Percentiles rank a stretch among this genome's conserved stretches.
phyloP scores from a whole-genome alignment of 2,797 vertebrate genomes.

The Clarias fuscus region DNA sequence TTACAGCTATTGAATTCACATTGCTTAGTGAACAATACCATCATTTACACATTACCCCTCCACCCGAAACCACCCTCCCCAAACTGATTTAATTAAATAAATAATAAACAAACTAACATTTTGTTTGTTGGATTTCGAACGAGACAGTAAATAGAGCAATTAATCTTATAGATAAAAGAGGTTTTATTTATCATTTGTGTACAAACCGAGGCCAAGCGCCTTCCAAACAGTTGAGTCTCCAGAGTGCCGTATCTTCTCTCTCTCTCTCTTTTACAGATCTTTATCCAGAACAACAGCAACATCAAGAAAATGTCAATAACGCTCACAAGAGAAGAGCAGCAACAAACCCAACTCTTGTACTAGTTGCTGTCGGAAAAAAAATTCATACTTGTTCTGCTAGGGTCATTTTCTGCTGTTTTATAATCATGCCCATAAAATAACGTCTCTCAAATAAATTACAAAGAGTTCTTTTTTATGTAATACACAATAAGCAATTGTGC shows the following conservation, averaged over 20 bases:
- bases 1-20: not conserved
- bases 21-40: not conserved
- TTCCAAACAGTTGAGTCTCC: slow-evolving; percentile 74
- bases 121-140: not conserved
- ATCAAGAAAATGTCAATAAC: slow-evolving; percentile 39
- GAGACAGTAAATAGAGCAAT: slow-evolving; percentile 7
- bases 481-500: slow-evolving; percentile 23
- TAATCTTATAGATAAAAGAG: slow-evolving; percentile 77
- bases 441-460: slow-evolving; percentile 40
- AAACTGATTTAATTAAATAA: not conserved
- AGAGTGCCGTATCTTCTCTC: slow-evolving; percentile 70
- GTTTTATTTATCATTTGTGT: slow-evolving; percentile 87
- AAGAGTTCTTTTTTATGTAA: slow-evolving; percentile 4
- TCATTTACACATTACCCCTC: not conserved
- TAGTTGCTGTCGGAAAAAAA: slow-evolving; percentile 29
- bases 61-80: no score
- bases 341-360: slow-evolving; percentile 26
- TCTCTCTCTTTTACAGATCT: slow-evolving; percentile 70
- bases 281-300: slow-evolving; percentile 71
- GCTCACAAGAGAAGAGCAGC: slow-evolving; percentile 35
- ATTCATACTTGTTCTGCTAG: slow-evolving; percentile 9
- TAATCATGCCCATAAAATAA: slow-evolving; percentile 46
- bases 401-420: slow-evolving; percentile 43
- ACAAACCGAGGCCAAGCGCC: slow-evolving; percentile 88
- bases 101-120: not conserved